Percentiles rank a stretch among this genome's conserved stretches.
phyloP scores from a whole-genome alignment of 1,140 invertebrate genomes.

The Papilio xuthus region DNA sequence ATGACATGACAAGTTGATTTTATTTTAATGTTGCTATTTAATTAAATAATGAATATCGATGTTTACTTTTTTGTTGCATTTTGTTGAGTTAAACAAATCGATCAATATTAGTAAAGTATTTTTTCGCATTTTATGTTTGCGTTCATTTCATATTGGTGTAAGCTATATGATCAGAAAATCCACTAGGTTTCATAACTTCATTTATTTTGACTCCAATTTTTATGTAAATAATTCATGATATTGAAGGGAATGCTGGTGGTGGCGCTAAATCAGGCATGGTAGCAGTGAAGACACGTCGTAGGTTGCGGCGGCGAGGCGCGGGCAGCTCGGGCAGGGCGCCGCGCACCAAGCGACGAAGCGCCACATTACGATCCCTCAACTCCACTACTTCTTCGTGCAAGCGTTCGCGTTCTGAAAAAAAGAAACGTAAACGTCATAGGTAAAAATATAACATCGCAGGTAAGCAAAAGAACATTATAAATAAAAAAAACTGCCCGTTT shows the following conservation, averaged over 20 bases:
- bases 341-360: slow-evolving; percentile 61
- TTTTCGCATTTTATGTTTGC: too few relatives aligned
- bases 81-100: too few relatives aligned
- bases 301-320: slow-evolving; percentile 44
- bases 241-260: slow-evolving; percentile 52
- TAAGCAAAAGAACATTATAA: slow-evolving; percentile 37
- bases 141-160: too few relatives aligned
- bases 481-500: too few relatives aligned
- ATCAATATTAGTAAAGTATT: too few relatives aligned
- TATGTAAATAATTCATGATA: slow-evolving; percentile 63
- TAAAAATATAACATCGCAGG: background rate
- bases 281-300: slow-evolving; percentile 50
- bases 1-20: slow-evolving; percentile 12
- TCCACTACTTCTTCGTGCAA: slow-evolving; percentile 63
- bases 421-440: too few relatives aligned
- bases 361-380: slow-evolving; percentile 59
- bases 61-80: too few relatives aligned
- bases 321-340: slow-evolving; percentile 64
- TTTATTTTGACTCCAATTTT: background rate
- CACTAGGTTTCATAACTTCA: background rate
- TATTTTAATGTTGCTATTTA: background rate
- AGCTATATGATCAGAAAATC: background rate
- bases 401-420: slow-evolving; percentile 60
- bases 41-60: background rate
- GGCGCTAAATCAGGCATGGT: slow-evolving; percentile 50